Base-by-base conservation (phyloP, 2,888 invertebrate species). In the Archips crataeganus region DNA sequence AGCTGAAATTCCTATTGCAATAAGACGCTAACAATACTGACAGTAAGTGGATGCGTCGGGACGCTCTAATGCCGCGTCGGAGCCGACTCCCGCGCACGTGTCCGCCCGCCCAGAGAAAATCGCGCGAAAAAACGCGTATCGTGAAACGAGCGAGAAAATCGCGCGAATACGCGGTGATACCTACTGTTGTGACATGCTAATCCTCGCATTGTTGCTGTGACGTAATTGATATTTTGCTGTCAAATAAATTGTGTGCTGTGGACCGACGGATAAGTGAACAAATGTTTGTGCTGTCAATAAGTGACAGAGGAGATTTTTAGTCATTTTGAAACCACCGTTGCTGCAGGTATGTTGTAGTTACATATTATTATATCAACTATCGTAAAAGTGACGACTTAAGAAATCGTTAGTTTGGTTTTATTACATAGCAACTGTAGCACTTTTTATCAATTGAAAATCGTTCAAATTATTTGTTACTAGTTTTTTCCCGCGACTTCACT, bases 1-100 rank as follows among this genome's bases (percentile, higher is more conserved):
- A 70, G 11, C 70, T 63, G 49, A 60, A 72, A 74, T 75, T 79
- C 80, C 83, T 83, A 84, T 87, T 84, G 87, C 83, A 87, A 85
- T 83, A 86, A 87, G 81, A 82, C 80, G 85, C 85, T 86, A 86
- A 88, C 87, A 87, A 84, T 83, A 86, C 82, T 82, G 87, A 87
- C 86, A 88, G 83, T 87, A 89, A 88, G 84, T 88, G 87, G 84
- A 85, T 85, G 83, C 83, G 70, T 80, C 83, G 85, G 84, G 82
- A 81, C 81, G 85, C 81, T 85, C 89, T 88, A 92, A 93, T 88
- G 86, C 85, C 81, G 90, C 83, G 85, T 81, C 84, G 91, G 82
- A 84, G 80, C 80, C 92, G 90, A 87, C 91, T 92, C 87, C 85
- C 85, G 90, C 93, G 93, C 94, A 93, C 93, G 93, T 84, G 82